Evolutionary conservation across 2,888 invertebrate genomes (phyloP).

Genomic region (Plagiodera versicolora): DNA sequence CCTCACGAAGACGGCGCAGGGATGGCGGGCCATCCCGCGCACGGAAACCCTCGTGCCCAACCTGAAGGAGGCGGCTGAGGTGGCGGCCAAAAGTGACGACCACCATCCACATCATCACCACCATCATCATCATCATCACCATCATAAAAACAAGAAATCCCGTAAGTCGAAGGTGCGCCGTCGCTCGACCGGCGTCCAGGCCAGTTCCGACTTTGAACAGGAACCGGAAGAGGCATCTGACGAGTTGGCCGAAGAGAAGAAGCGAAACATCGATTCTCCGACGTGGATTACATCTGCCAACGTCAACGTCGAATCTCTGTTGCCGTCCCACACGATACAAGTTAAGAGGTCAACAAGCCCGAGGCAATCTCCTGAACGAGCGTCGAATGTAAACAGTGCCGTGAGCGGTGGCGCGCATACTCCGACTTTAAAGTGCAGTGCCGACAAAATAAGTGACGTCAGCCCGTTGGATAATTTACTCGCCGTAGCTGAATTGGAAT

Average conservation of each 20-base stretch:
- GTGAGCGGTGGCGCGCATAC: constrained; percentile 45
- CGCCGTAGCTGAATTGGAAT: constrained; percentile 67
- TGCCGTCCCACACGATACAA: constrained; percentile 65
- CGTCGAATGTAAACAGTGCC: constrained; percentile 50
- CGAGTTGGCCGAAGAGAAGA: constrained; percentile 8
- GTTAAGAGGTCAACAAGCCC: constrained; percentile 49
- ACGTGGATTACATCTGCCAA: constrained; percentile 51
- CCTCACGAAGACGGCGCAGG: constrained; percentile 76
- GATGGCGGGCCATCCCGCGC: constrained; percentile 82
- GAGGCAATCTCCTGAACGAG: constrained; percentile 34
- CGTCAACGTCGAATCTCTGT: constrained; percentile 62
- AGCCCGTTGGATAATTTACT: constrained; percentile 64
- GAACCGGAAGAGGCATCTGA: no score
- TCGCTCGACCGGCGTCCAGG: constrained; percentile 52
- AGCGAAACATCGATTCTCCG: constrained; percentile 35
- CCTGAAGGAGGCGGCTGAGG: constrained; percentile 55
- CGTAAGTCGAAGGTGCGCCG: constrained; percentile 45
- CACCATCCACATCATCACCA: constrained; percentile 34
- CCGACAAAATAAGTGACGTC: constrained; percentile 51
- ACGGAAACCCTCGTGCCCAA: constrained; percentile 64
- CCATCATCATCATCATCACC: constrained; percentile 40
- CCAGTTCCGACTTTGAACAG: constrained; percentile 44
- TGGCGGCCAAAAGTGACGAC: no score
- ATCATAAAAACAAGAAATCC: constrained; percentile 41
- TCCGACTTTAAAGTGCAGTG: constrained; percentile 52